Base-by-base conservation (phyloP, 2,797 vertebrate species). In the Remorina albescens region DNA sequence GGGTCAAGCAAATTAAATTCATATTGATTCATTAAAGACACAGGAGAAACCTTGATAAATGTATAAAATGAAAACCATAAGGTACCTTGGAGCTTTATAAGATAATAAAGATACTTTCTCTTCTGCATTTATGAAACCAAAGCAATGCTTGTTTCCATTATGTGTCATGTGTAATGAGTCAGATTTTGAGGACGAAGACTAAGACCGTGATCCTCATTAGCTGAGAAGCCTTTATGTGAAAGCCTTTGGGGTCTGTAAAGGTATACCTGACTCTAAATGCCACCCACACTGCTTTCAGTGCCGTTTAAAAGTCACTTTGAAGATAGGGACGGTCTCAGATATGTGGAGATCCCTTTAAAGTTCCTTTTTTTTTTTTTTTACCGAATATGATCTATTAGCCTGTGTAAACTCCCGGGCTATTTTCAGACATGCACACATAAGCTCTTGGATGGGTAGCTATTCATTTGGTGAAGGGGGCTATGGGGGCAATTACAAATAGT, bases 401-500 rank as follows among this genome's bases (percentile, higher is more conserved):
- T 71, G 62, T 69, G 81, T 86, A 86, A 91, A 92, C 83, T 88
- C 80, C 67, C 26, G n/a, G 84, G 83, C 89, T 93, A 92, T 94
- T 94, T 94, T 90, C 88, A 86, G 90, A 82, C 71, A 19, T 69
- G 85, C 78, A 86, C 83, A 86, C 84, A 88, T 89, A 90, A 90
- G 89, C 88, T 81, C 81, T 83, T 82, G 87, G 86, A 93, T 77
- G 87, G 86, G 82, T 86, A 91, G 86, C 88, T 89, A 90, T 93
- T 93, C 91, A 93, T 94, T 93, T 93, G 87, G 84, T 86, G 89
- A 87, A 84, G 86, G 89, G 91, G 89, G 85, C 86, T 85, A 86
- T 74, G 81, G 88, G 88, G 87, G 90, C 89, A 94, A 94, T 94
- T 93, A 94, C 89, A 90, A 94, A 92, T 91, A 91, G 87, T 93